phyloP scores from a whole-genome alignment of 2,113 vertebrate species.

The Indicator indicator region DNA sequence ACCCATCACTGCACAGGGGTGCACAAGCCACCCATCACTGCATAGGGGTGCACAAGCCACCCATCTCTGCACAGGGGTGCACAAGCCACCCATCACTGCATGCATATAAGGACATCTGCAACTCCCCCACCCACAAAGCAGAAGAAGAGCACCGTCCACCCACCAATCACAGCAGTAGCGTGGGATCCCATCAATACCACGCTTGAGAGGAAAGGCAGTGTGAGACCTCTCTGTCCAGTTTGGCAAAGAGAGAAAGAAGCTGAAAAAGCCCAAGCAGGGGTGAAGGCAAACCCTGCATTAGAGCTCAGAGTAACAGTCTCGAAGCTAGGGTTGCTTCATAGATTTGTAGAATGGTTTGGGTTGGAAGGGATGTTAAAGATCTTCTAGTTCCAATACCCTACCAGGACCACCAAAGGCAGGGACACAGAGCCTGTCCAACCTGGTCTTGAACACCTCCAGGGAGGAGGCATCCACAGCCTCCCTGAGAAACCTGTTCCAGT shows the following conservation, averaged over 20 bases:
- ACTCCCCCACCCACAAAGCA: background rate
- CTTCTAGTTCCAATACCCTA: too few relatives aligned
- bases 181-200: fast-evolving
- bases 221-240: background rate
- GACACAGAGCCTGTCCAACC: too few relatives aligned
- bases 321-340: background rate
- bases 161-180: background rate
- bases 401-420: too few relatives aligned
- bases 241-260: background rate
- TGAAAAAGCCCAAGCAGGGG: background rate
- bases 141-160: background rate
- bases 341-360: too few relatives aligned
- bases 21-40: too few relatives aligned
- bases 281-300: fast-evolving
- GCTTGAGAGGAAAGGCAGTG: background rate
- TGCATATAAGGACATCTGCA: background rate
- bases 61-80: background rate
- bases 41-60: too few relatives aligned
- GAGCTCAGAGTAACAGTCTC: background rate
- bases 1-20: background rate
- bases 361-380: too few relatives aligned
- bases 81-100: background rate
- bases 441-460: too few relatives aligned
- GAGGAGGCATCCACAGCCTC: too few relatives aligned
- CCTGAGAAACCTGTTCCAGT: too few relatives aligned